These are phyloP conservation scores for Cryptocephalus primarius DNA, from an alignment of 2,888 invertebrate genomes.

Conservation along the genomic window DNA sequence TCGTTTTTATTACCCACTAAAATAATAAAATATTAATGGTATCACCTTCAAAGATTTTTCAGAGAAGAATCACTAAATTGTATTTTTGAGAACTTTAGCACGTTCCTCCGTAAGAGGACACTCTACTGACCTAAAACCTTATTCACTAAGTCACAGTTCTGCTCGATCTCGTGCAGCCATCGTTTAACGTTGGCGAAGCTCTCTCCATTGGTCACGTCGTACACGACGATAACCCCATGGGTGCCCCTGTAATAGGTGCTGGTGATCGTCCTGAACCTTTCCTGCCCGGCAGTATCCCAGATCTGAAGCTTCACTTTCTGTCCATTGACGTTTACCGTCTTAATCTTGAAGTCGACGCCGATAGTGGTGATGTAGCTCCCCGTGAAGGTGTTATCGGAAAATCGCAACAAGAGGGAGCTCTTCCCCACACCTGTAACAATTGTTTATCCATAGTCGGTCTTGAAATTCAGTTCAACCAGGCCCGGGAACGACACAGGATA, in stretches of 20 bases:
- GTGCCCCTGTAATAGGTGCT: constrained; percentile 99
- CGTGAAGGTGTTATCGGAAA: constrained; percentile 97
- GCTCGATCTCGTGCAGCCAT: constrained; percentile 98
- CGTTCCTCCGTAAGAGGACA: too few relatives aligned
- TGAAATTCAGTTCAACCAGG: too few relatives aligned
- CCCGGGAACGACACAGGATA: too few relatives aligned
- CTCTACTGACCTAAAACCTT: constrained; percentile 82
- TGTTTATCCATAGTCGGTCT: neutral
- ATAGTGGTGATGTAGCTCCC: constrained; percentile 98
- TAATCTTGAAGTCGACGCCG: constrained; percentile 99
- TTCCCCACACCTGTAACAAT: constrained; percentile 84
- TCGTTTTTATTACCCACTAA: constrained; percentile 95
- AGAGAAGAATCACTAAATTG: too few relatives aligned
- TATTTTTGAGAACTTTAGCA: too few relatives aligned
- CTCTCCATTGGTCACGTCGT: constrained; percentile 97
- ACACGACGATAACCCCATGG: constrained; percentile 98
- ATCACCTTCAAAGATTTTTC: constrained; percentile 1
- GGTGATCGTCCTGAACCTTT: constrained; percentile 95
- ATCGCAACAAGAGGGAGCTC: constrained; percentile 89
- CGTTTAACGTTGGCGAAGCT: constrained; percentile 98
- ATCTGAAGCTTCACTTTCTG: constrained; percentile 90
- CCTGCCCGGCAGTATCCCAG: constrained; percentile 98
- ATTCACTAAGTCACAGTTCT: constrained; percentile 98
- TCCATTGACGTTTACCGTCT: constrained; percentile 86
- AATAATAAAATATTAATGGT: neutral